Evolutionary conservation across 2,888 invertebrate species (phyloP).

Genomic region (Macrophya alboannulata): DNA sequence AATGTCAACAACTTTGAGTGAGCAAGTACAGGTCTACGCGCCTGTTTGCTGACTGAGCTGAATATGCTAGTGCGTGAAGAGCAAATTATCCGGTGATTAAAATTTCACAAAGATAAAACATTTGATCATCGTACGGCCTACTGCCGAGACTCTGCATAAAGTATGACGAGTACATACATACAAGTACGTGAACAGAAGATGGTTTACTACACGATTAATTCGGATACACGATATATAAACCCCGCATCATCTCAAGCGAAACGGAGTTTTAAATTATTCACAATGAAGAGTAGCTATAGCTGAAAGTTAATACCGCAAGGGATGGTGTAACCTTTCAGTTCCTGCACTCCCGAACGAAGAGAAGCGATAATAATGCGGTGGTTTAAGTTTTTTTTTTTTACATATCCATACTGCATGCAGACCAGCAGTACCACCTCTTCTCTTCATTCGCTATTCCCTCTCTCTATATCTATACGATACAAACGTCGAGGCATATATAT

Average conservation of each 20-base stretch:
- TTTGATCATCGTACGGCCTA: background rate
- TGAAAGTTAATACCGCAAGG: background rate
- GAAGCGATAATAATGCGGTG: background rate
- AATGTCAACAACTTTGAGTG: no score
- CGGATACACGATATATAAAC: background rate
- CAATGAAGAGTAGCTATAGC: background rate
- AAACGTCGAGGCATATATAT: background rate
- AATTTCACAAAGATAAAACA: constrained; percentile 8
- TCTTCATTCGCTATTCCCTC: constrained; percentile 23
- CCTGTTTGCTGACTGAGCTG: no score
- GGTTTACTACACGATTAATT: background rate
- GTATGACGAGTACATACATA: no score
- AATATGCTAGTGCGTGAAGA: background rate
- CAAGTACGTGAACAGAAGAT: background rate
- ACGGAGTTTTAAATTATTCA: background rate
- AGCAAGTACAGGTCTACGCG: no score
- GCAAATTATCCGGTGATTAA: constrained; percentile 1
- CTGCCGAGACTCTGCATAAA: no score
- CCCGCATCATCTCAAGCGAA: background rate
- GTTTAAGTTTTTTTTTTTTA: constrained; percentile 10
- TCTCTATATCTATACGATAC: background rate
- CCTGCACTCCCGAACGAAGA: background rate
- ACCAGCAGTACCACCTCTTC: background rate
- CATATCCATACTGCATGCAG: constrained; percentile 8
- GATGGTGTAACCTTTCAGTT: background rate